Percentiles rank a stretch among this genome's conserved stretches.
Conservation (phyloP, 2,797 vertebrate species). For the Cyclopterus lumpus region DNA sequence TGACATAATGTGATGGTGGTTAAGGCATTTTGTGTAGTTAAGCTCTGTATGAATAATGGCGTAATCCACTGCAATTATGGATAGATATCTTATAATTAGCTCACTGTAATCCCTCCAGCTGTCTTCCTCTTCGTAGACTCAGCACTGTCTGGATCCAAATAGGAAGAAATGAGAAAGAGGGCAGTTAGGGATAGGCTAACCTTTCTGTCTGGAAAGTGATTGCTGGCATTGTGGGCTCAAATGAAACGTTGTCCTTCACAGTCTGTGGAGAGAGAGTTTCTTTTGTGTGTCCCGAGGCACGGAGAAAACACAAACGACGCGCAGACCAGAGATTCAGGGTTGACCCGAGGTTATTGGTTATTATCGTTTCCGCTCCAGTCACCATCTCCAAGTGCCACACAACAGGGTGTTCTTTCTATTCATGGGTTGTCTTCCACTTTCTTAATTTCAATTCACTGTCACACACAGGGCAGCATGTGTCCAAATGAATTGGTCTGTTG, state of each 20-base stretch:
- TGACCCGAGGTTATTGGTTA: constrained; percentile 44
- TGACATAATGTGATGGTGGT: constrained; percentile 50
- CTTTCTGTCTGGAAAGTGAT: constrained; percentile 44
- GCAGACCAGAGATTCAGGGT: constrained; percentile 33
- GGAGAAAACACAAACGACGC: constrained; percentile 11
- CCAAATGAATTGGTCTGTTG: constrained; percentile 73
- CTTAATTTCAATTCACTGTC: constrained; percentile 47
- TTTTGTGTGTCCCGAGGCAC: constrained; percentile 34
- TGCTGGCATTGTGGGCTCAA: constrained; percentile 40
- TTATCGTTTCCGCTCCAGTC: constrained; percentile 37
- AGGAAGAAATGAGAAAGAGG: constrained; percentile 54
- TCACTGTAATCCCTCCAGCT: constrained; percentile 71
- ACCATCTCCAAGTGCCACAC: constrained; percentile 35
- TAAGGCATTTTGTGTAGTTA: constrained; percentile 60
- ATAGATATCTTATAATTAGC: constrained; percentile 75
- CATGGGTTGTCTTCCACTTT: constrained; percentile 53
- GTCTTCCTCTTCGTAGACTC: constrained; percentile 54
- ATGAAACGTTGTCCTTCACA: constrained; percentile 53
- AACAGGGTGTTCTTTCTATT: constrained; percentile 24
- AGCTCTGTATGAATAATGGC: constrained; percentile 69
- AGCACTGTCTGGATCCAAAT: constrained; percentile 60
- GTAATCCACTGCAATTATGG: constrained; percentile 73
- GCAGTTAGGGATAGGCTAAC: constrained; percentile 41
- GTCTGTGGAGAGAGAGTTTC: constrained; percentile 13
- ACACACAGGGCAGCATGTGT: constrained; percentile 69